Evolutionary conservation across 2,888 invertebrate genomes (phyloP), one percentile per base, ranked within the genome.

Genomic region (Papilio gigon): DNA sequence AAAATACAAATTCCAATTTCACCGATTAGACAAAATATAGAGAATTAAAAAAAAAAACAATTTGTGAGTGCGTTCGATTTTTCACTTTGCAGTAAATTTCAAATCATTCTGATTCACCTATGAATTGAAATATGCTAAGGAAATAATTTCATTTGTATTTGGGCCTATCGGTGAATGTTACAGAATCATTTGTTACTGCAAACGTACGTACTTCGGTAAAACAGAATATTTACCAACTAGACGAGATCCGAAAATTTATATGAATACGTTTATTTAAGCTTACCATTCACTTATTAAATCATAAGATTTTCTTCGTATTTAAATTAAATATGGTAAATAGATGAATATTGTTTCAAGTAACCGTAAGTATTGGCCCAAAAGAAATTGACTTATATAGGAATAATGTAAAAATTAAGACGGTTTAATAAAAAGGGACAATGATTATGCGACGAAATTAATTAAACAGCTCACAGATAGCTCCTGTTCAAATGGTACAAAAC

Each of bases 401-500:
- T 27, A 27, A 53, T 27, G 25, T 30, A 56, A 17, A 30, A 30
- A 56, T 30, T 30, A 27, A 53, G 9, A 1, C 4, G 5, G 20
- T 14, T 27, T 4, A 27, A 44, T 11, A 22, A 11, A 11, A 4
- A 22, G 1, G n/a, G 44, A 3, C 27, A 27, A n/a, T 27, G 20
- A 50, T 50, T 6, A 50, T 50, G 50, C 25, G 12, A 25, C 12
- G 44, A 5, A 44, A 50, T 53, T 9, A 53, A 53, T 58, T 40
- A 25, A 65, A 56, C n/a, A 17, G 53, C 44, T 42, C n/a, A n/a
- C n/a, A n/a, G 60, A 65, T 70, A 44, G 3, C 17, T 9, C 56
- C 58, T 77, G 72, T 78, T 76, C 74, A 75, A 78, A 86, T 84
- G 87, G 89, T 89, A 89, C 89, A 89, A 89, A 89, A 77, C 88